Evolutionary conservation across 1,140 invertebrate species (phyloP).

Genomic region (Limonius californicus): DNA sequence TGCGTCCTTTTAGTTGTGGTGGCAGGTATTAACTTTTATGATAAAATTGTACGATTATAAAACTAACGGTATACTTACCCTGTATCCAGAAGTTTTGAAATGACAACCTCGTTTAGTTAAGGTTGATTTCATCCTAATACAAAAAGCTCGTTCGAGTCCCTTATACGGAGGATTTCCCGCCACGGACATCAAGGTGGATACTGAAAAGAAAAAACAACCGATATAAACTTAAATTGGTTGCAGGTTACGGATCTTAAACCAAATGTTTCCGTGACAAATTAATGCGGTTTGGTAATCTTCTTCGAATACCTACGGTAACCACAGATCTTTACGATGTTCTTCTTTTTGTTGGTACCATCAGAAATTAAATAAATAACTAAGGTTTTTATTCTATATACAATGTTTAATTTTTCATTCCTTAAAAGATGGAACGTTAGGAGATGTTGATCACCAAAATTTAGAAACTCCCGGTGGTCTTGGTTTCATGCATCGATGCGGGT

Average conservation of each 20-base stretch:
- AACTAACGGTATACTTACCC: conserved; percentile 66
- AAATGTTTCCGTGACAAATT: not conserved
- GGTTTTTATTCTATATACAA: too few relatives aligned
- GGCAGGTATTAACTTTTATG: conserved; percentile 10
- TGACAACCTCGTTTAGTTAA: conserved; percentile 96
- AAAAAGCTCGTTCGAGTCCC: conserved; percentile 89
- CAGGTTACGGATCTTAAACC: not conserved
- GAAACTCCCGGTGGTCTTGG: too few relatives aligned
- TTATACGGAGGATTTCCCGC: conserved; percentile 71
- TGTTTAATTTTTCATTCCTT: too few relatives aligned
- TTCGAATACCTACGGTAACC: too few relatives aligned
- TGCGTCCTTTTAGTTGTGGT: too few relatives aligned
- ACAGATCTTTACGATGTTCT: too few relatives aligned
- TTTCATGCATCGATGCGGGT: too few relatives aligned
- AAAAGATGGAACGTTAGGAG: too few relatives aligned
- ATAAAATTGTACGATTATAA: not conserved
- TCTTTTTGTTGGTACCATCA: too few relatives aligned
- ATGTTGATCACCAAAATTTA: too few relatives aligned
- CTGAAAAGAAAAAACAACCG: conserved; percentile 51
- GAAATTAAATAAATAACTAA: too few relatives aligned
- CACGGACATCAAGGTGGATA: conserved; percentile 83
- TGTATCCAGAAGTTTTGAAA: conserved; percentile 96
- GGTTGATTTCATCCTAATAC: conserved; percentile 96
- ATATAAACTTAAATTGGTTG: not conserved
- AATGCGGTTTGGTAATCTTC: not conserved